Evolutionary conservation across 2,888 invertebrate genomes (phyloP).

Genomic region (Drosophila imparisetae): DNA sequence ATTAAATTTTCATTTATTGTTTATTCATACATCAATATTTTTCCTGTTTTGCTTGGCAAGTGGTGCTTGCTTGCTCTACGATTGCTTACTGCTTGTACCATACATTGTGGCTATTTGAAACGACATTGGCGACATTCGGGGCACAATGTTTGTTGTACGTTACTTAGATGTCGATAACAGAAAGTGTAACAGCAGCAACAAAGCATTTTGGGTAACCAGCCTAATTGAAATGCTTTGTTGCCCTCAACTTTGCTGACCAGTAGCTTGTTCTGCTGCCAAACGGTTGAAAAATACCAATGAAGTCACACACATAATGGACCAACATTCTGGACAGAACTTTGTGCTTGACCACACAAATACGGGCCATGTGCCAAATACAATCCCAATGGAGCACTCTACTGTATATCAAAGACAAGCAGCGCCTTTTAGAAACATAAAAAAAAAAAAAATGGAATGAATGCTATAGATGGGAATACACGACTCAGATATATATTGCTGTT

Average conservation of each 20-base stretch:
- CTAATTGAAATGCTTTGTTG: constrained; percentile 44
- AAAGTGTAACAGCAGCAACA: not conserved
- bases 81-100: not conserved
- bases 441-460: not conserved
- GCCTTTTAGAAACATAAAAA: not conserved
- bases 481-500: not conserved
- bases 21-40: constrained; percentile 9
- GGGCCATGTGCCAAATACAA: constrained; percentile 19
- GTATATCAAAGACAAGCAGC: not conserved
- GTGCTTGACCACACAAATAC: constrained; percentile 34
- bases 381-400: constrained; percentile 7
- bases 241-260: constrained; percentile 45
- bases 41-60: constrained; percentile 6
- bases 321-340: constrained; percentile 15
- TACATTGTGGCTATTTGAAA: constrained; percentile 14
- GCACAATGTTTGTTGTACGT: constrained; percentile 19
- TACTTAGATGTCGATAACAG: constrained; percentile 50
- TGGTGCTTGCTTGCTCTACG: not conserved
- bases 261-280: constrained; percentile 29
- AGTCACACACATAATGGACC: constrained; percentile 8
- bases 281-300: constrained; percentile 31
- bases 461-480: not conserved
- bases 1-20: constrained; percentile 21
- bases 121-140: constrained; percentile 1
- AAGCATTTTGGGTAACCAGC: constrained; percentile 8